Base-by-base conservation (phyloP, 2,113 vertebrate species). In the Alexandromys fortis region DNA sequence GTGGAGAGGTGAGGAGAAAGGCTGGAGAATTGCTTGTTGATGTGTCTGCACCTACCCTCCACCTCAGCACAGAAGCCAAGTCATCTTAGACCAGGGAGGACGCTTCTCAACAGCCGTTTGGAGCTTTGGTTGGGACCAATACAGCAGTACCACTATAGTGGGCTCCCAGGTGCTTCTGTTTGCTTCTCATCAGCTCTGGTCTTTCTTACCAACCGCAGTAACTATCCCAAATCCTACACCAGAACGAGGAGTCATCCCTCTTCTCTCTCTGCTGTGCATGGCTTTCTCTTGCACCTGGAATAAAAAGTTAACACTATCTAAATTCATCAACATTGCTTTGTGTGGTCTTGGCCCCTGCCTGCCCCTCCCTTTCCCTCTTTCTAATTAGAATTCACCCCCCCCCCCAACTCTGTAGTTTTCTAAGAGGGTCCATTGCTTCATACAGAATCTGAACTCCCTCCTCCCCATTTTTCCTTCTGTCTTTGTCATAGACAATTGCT, bases 301-400 rank as follows among this genome's bases (percentile, higher is more conserved):
- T 75, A 49, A 88, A 49, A 88, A 92, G 77, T 82, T n/a, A 94
- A 65, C 68, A 35, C 76, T 81, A 88, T 88, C 42, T 72, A 55
- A 38, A 58, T 52, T 86, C 79, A 90, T 88, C 17, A 65, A 17
- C 7, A 0, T 73, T 49, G 30, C 33, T 38, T 52, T 81, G 11
- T 6, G 4, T 38, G 61, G 55, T 68, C 24, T 35, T 38, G 76
- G 21, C 28, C 16, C 10, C 72, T 61, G 0, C 24, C 49, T 30
- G 0, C 28, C 49, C 30, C 58, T 58, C 22, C 9, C 7, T 38
- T 21, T n/a, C 21, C 35, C 12, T 55, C 24, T 90, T 86, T 42
- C 52, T 10, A 2, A 5, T 68, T 76, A 61, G n/a, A 88, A 68
- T 38, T 33, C 2, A 11, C 19, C 58, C 1, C 52, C 49, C 14